Evolutionary conservation across 2,888 invertebrate species (phyloP).

Genomic region (Iphiclides podalirius): DNA sequence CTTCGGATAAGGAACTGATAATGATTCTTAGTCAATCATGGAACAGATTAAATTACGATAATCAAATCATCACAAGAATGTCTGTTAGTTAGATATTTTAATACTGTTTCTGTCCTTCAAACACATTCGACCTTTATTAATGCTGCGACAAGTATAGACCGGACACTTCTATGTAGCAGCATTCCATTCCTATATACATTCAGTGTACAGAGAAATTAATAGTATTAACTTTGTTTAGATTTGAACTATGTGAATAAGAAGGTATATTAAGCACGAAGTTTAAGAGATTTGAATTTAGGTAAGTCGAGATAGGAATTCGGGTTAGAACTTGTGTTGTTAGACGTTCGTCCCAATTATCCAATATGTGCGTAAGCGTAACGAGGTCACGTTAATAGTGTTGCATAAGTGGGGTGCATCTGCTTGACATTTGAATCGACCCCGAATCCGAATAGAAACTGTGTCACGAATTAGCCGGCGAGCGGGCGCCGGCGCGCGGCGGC

Average conservation of each 20-base stretch:
- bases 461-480: constrained; percentile 69
- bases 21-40: neutral
- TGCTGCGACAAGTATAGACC: constrained; percentile 12
- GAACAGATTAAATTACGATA: neutral
- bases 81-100: neutral
- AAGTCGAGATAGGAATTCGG: constrained; percentile 4
- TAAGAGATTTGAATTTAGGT: constrained; percentile 7
- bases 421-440: constrained; percentile 80
- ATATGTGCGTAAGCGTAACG: constrained; percentile 47
- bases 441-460: constrained; percentile 80
- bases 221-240: neutral
- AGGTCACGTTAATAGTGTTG: constrained; percentile 61
- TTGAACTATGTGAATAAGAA: no score
- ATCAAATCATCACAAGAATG: neutral
- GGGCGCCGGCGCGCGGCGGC: constrained; percentile 48
- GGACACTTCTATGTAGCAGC: neutral
- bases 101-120: neutral
- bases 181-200: neutral
- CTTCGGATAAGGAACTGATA: neutral
- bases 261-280: no score
- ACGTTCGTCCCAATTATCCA: constrained; percentile 37
- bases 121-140: constrained; percentile 15
- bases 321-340: constrained; percentile 1
- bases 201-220: neutral
- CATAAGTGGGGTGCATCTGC: constrained; percentile 77